Evolutionary conservation across 2,113 vertebrate genomes (phyloP).

Genomic region (Actenoides hombroni): DNA sequence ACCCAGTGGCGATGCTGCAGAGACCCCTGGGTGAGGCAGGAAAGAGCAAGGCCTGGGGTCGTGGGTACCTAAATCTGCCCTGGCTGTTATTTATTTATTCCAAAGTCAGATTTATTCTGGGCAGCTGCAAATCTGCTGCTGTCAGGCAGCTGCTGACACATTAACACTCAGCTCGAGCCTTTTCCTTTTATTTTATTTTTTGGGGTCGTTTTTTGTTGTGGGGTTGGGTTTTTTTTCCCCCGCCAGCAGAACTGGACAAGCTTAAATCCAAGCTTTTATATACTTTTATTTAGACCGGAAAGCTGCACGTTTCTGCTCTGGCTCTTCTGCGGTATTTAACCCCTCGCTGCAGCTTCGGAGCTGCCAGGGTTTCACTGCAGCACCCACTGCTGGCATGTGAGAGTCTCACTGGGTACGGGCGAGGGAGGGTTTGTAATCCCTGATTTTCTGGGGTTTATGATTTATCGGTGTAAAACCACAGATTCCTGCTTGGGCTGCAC

Average conservation of each 20-base stretch:
- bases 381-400: neutral
- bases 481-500: rapidly evolving
- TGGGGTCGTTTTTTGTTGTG: too few species aligned
- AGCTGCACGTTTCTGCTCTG: neutral
- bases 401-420: neutral
- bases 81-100: neutral
- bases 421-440: neutral
- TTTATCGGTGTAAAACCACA: neutral
- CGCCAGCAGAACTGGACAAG: neutral
- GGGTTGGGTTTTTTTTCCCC: neutral
- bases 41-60: neutral
- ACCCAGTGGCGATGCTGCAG: rapidly evolving
- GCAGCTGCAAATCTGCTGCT: slow-evolving; percentile 7
- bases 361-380: neutral
- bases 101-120: neutral
- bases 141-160: neutral
- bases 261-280: neutral
- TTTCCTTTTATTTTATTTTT: neutral
- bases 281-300: neutral
- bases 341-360: neutral
- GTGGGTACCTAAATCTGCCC: rapidly evolving
- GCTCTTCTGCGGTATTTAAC: neutral
- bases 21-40: neutral
- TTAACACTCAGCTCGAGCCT: neutral
- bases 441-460: neutral